These are phyloP conservation scores for Litoditis marina DNA, from an alignment of 2,888 invertebrate genomes.

Conservation along the genomic window DNA sequence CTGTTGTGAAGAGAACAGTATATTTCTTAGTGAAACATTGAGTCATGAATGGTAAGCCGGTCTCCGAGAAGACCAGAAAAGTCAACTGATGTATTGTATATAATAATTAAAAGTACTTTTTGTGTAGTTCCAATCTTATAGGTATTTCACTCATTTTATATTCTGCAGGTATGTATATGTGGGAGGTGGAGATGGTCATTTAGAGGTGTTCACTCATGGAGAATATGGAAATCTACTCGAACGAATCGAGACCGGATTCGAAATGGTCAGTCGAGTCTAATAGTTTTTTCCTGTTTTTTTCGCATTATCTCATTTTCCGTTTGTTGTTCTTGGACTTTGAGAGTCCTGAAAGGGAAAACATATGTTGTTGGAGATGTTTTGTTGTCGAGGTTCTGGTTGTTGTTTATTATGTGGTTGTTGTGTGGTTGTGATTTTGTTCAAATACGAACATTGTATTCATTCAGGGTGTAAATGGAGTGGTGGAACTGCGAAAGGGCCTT, in stretches of 20 bases:
- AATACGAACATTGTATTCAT: too few relatives aligned
- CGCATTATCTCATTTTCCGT: too few relatives aligned
- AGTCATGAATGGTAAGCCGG: too few relatives aligned
- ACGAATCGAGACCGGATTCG: conserved; percentile 44
- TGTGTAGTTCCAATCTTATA: neutral
- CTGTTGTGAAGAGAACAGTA: too few relatives aligned
- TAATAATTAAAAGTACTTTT: neutral
- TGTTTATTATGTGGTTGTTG: too few relatives aligned
- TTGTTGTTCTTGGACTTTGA: too few relatives aligned
- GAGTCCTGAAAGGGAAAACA: neutral
- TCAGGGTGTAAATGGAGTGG: conserved; percentile 30
- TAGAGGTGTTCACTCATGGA: conserved; percentile 52
- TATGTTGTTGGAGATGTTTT: neutral
- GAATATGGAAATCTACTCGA: conserved; percentile 53
- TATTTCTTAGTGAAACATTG: too few relatives aligned
- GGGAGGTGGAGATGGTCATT: conserved; percentile 45
- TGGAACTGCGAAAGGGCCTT: conserved; percentile 29
- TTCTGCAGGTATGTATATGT: conserved; percentile 43
- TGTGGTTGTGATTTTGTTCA: too few relatives aligned
- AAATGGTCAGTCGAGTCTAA: conserved; percentile 34
- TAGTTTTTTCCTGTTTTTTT: neutral
- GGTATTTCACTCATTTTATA: neutral
- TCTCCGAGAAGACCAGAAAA: too few relatives aligned
- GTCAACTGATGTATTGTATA: too few relatives aligned
- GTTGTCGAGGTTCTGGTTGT: neutral